Evolutionary conservation across 2,888 invertebrate genomes (phyloP), one percentile per base, ranked within the genome.

Genomic region (Ditylenchus weischeri): DNA sequence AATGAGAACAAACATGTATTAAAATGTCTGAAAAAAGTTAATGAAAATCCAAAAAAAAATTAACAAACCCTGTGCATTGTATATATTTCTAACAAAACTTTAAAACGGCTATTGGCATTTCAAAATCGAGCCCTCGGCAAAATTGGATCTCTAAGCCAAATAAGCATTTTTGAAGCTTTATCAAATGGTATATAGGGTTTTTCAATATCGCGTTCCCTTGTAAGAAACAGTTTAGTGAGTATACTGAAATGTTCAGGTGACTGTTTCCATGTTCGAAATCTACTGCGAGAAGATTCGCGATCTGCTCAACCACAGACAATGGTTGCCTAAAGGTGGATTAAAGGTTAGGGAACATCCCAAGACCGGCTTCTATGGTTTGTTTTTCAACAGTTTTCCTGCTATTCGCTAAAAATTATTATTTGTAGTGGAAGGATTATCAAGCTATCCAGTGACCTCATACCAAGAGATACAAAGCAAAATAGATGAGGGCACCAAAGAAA

Each of bases 201-300:
- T n/a, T n/a, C n/a, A n/a, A n/a, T n/a, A n/a, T n/a, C n/a, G n/a
- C n/a, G n/a, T n/a, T n/a, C n/a, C n/a, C n/a, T n/a, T n/a, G n/a
- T n/a, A 29, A 2, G 29, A 29, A 29, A 29, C 2, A 4, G 29
- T 29, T 29, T 4, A 4, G 2, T 29, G 29, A 29, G 29, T 29
- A 29, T 29, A 29, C 29, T 29, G 29, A 29, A 29, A 29, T 29
- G 5, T 29, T 57, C 62, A 87, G 84, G 86, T 87, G 10, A 83
- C 84, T 62, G 84, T 87, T 69, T 86, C 85, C 69, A 87, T 88
- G 87, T 78, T 87, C 73, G 88, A 88, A 79, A 87, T 88, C 72
- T 87, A 87, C 82, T 87, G 87, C 77, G 87, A 88, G 78, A 84
- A 85, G 65, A 73, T 80, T 5, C 71, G 79, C 15, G 80, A 81